Evolutionary conservation across 2,888 invertebrate genomes (phyloP), one percentile per base, ranked within the genome.

Genomic region (Sepiola atlantica): DNA sequence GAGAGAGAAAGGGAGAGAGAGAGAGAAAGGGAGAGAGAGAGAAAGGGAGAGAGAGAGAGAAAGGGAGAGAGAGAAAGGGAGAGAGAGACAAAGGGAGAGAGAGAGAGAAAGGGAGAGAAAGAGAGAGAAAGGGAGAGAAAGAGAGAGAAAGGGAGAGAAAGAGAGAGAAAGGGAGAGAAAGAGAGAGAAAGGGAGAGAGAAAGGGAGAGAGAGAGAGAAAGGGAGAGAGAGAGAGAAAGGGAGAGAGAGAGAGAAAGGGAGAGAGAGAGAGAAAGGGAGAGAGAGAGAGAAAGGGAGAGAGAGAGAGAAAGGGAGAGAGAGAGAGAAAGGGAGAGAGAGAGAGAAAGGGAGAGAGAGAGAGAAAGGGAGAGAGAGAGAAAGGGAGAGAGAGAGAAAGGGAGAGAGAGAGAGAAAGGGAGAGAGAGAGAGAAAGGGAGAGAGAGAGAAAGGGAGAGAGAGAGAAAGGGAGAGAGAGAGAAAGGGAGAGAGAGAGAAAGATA

Each of bases 31-130:
- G 6, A 55, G 93, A 55, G 18, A 93, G 93, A 1, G 10, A 20
- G 55, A 0, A 45, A 28, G 55, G 93, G 94, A 45, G 35, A 35
- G 45, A 35, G 24, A 57, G 55, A 2, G 55, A 32, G 28, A 4
- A 24, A 54, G 16, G 45, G 77, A 61, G 61, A 55, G 92, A 61
- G 92, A 54, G n/a, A 24, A 35, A 92, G 35, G 20, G 61, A 90
- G 54, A 35, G 35, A 93, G 94, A 94, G 90, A 57, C 28, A 93
- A 92, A 61, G 92, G 94, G 61, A 35, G 90, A 55, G 35, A 45
- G n/a, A 32, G 94, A 16, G 54, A 57, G 57, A 45, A 35, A 94
- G 94, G 90, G 93, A 90, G 54, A 2, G 4, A 45, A 90, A 77
- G 12, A 28, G 90, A 90, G 94, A 91, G 94, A 24, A 61, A 90